These are phyloP conservation scores for Thermophis baileyi DNA, from an alignment of 2,113 vertebrate species.

Conservation along the genomic window DNA sequence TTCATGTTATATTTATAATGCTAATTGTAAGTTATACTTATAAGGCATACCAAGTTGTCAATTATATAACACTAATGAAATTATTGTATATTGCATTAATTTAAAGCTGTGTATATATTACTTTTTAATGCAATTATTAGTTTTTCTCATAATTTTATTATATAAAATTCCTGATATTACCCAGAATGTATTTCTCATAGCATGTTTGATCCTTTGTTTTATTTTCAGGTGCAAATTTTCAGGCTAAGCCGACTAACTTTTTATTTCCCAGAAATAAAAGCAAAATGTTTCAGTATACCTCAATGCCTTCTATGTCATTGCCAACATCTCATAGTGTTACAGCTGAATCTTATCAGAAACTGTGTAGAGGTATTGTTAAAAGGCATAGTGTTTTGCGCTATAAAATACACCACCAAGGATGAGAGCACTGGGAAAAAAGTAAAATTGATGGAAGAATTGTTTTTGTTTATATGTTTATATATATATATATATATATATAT, in stretches of 20 bases:
- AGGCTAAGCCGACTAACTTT: constrained; percentile 51
- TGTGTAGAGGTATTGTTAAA: background rate
- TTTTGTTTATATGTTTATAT: too few species aligned
- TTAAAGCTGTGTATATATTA: constrained; percentile 50
- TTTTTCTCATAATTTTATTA: constrained; percentile 55
- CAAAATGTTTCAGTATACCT: constrained; percentile 53
- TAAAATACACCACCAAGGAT: background rate
- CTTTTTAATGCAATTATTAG: constrained; percentile 49
- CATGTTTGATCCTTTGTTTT: constrained; percentile 31
- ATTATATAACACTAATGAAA: constrained; percentile 36
- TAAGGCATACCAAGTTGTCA: constrained; percentile 40
- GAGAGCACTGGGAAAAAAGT: background rate
- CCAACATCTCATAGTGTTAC: background rate
- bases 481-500: too few species aligned
- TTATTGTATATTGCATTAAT: constrained; percentile 22
- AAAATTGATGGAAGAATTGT: background rate
- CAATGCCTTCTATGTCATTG: background rate
- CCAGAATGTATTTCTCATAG: constrained; percentile 32
- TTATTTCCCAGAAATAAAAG: constrained; percentile 65
- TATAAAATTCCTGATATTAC: constrained; percentile 46
- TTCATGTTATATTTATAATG: constrained; percentile 1
- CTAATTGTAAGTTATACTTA: constrained; percentile 5
- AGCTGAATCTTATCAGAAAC: too few species aligned
- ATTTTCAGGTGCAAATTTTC: constrained; percentile 34
- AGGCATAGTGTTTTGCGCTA: background rate